Evolutionary conservation across 1,140 invertebrate genomes (phyloP).

Genomic region (Anastatus disparis): DNA sequence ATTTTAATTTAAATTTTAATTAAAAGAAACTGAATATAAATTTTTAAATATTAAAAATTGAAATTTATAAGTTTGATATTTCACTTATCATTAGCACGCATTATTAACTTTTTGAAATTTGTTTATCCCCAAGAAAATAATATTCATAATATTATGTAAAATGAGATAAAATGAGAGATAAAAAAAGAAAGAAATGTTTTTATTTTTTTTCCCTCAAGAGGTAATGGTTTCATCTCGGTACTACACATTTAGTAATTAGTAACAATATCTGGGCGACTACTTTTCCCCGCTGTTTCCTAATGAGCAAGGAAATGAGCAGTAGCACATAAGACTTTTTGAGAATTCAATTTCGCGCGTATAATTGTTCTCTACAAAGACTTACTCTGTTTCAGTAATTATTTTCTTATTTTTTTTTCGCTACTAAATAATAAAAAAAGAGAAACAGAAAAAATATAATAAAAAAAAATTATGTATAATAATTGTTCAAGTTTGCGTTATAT

Average conservation of each 20-base stretch:
- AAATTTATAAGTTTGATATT: not conserved
- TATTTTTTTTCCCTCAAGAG: constrained; percentile 47
- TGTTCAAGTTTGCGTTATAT: constrained; percentile 9
- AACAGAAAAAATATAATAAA: not conserved
- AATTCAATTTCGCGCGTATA: constrained; percentile 48
- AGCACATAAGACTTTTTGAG: constrained; percentile 48
- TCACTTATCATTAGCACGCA: too few relatives aligned
- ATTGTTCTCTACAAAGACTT: constrained; percentile 42
- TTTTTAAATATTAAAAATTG: not conserved
- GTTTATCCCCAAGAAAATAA: too few relatives aligned
- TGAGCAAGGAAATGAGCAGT: constrained; percentile 57
- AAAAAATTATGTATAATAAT: not conserved
- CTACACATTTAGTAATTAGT: constrained; percentile 61
- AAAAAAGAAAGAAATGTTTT: too few relatives aligned
- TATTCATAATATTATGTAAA: too few relatives aligned
- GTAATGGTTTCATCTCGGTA: constrained; percentile 46
- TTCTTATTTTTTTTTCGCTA: too few relatives aligned
- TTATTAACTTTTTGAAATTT: too few relatives aligned
- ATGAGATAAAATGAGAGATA: constrained; percentile 13
- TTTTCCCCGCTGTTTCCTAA: constrained; percentile 50
- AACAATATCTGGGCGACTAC: constrained; percentile 57
- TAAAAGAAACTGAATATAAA: not conserved
- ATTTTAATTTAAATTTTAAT: too few relatives aligned
- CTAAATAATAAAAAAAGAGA: constrained; percentile 1
- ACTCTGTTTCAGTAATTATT: constrained; percentile 37